Base-by-base conservation (phyloP, 2,888 invertebrate species). In the Cephus pulcher region DNA sequence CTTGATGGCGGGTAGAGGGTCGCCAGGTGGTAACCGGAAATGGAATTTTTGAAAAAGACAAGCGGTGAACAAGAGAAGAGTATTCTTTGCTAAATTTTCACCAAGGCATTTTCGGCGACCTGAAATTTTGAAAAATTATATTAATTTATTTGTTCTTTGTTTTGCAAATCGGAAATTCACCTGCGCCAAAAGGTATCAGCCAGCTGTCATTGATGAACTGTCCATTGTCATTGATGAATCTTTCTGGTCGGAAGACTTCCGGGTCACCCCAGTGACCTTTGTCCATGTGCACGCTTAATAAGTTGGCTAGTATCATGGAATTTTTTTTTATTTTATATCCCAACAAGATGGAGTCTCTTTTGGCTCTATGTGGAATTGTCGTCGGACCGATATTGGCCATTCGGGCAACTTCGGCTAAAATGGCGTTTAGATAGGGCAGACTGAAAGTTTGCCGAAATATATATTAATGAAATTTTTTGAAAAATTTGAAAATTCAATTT, bases 51-150 rank as follows among this genome's bases (percentile, higher is more conserved):
- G 94, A 9, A 95, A 84, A 4, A 95, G 89, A 2, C 94, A 92
- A 1, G 94, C 93, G 79, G 94, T 93, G 76, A 93, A 93, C 79
- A 95, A 90, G 85, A 94, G 95, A 77, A 94, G 91, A 83, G 93
- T 94, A 0, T 94, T 93, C 85, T 93, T 94, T 0, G 95, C 95
- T 74, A 95, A 88, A 1, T 93, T 91, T 88, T 95, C 95, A 1
- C 95, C 95, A 1, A 95, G 92, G 85, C 95, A 95, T 30, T 94
- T 92, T 80, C 95, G 92, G 83, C 93, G 93, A 80, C 95, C 95
- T 95, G 91, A 78, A 92, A 93, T 87, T 71, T 71, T 71, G n/a
- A 71, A 71, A 71, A 40, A 40, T 40, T 15, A 2, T 71, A 71
- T 71, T 23, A 71, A 30, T n/a, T 11, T 15, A 6, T 15, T n/a